Evolutionary conservation across 2,113 vertebrate species (phyloP).

Genomic region (Suncus etruscus): DNA sequence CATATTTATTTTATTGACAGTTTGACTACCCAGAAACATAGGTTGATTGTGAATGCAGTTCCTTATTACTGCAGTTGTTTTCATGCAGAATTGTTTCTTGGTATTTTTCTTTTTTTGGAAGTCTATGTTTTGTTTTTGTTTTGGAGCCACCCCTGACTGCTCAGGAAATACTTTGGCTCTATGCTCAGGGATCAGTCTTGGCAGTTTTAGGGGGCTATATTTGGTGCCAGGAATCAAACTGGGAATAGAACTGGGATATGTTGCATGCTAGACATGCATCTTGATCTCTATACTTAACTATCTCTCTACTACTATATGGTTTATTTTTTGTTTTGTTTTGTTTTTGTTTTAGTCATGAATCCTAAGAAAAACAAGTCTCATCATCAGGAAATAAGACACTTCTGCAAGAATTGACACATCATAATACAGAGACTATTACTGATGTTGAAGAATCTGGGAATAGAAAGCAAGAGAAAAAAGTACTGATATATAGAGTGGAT

Average conservation of each 20-base stretch:
- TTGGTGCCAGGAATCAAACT: no score
- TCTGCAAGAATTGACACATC: background rate
- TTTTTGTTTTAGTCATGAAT: conserved; percentile 24
- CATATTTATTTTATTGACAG: background rate
- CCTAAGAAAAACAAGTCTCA: background rate
- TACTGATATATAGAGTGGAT: background rate
- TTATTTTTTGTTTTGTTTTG: no score
- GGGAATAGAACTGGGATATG: no score
- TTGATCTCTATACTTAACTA: no score
- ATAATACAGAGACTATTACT: background rate
- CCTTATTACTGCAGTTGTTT: background rate
- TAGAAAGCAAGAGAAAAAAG: conserved; percentile 24
- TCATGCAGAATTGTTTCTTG: background rate
- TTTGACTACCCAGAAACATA: background rate
- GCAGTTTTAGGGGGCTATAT: no score
- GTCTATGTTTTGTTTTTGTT: background rate
- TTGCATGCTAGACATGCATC: no score
- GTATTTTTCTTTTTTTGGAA: conserved; percentile 2
- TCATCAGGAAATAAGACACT: background rate
- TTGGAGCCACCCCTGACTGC: no score
- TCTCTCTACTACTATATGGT: no score
- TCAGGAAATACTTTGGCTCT: no score
- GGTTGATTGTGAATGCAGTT: background rate
- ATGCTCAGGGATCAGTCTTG: no score
- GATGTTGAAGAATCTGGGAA: background rate